Conservation (phyloP, 2,888 invertebrate species). For the Leptopilina drosophilae region DNA sequence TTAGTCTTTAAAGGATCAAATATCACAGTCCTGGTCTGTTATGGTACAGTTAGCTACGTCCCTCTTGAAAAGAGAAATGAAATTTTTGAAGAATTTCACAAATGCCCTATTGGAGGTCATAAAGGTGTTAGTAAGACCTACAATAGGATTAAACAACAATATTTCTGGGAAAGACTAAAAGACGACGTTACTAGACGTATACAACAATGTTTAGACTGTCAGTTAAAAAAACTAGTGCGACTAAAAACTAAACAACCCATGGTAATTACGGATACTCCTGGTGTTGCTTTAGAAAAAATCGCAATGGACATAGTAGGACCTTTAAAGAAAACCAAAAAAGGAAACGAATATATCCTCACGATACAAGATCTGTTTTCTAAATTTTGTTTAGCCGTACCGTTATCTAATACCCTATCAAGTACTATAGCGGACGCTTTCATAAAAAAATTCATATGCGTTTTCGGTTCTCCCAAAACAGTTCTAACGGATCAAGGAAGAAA, state of each 20-base stretch:
- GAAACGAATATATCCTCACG: too few species aligned
- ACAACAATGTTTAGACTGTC: too few species aligned
- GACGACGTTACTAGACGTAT: conserved; percentile 47
- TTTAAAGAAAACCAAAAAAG: too few species aligned
- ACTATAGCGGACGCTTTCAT: conserved; percentile 55
- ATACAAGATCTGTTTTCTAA: background rate
- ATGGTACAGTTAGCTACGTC: conserved; percentile 9
- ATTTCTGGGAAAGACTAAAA: conserved; percentile 51
- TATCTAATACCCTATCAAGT: conserved; percentile 18
- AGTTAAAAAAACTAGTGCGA: too few species aligned
- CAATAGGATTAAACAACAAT: conserved; percentile 48
- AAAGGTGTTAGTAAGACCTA: conserved; percentile 19
- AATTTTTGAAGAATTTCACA: conserved; percentile 46
- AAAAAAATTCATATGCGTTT: conserved; percentile 53
- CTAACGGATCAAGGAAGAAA: conserved; percentile 42
- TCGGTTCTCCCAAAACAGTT: conserved; percentile 50
- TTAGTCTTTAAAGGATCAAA: too few species aligned
- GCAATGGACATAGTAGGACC: background rate
- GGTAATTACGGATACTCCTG: too few species aligned
- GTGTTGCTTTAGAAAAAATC: too few species aligned
- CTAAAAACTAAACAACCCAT: too few species aligned
- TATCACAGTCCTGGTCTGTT: background rate
- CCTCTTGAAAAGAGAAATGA: background rate
- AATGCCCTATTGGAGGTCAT: background rate
- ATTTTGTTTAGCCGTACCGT: background rate